Evolutionary conservation across 1,140 invertebrate species (phyloP).

Genomic region (Hyles euphorbiae): DNA sequence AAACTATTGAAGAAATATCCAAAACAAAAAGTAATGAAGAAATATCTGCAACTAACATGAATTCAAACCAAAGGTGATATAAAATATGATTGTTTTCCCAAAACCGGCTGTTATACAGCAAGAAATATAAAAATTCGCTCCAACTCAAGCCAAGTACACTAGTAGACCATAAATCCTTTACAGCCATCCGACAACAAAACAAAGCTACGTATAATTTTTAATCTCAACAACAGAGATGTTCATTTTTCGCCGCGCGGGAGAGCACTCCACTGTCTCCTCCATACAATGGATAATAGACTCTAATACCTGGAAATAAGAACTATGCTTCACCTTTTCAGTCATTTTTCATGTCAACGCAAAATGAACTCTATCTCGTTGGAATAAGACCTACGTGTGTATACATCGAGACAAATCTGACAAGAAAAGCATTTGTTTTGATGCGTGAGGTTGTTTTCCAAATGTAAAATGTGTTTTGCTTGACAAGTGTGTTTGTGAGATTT

Average conservation of each 20-base stretch:
- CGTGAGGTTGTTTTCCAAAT: constrained; percentile 2
- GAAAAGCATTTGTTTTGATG: neutral
- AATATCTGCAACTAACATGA: too few species aligned
- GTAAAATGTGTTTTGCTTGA: constrained; percentile 14
- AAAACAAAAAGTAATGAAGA: too few species aligned
- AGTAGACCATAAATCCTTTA: constrained; percentile 1
- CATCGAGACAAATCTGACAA: too few species aligned
- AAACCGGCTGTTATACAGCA: too few species aligned
- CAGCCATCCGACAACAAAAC: constrained; percentile 17
- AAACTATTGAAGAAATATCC: too few species aligned
- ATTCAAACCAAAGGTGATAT: too few species aligned
- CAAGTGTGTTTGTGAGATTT: constrained; percentile 38
- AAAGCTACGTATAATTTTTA: constrained; percentile 60
- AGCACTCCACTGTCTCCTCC: neutral
- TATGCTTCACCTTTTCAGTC: too few species aligned
- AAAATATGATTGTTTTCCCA: too few species aligned
- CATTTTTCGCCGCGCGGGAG: constrained; percentile 48
- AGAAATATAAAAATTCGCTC: too few species aligned
- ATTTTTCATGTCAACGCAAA: constrained; percentile 1
- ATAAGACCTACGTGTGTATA: constrained; percentile 2
- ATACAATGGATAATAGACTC: constrained; percentile 9
- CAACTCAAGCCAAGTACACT: too few species aligned
- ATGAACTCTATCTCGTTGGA: constrained; percentile 8
- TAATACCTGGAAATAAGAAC: constrained; percentile 11
- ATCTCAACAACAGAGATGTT: constrained; percentile 56